phyloP scores from a whole-genome alignment of 1,140 invertebrate genomes.

The Pseudomyrmex dendroicus region DNA sequence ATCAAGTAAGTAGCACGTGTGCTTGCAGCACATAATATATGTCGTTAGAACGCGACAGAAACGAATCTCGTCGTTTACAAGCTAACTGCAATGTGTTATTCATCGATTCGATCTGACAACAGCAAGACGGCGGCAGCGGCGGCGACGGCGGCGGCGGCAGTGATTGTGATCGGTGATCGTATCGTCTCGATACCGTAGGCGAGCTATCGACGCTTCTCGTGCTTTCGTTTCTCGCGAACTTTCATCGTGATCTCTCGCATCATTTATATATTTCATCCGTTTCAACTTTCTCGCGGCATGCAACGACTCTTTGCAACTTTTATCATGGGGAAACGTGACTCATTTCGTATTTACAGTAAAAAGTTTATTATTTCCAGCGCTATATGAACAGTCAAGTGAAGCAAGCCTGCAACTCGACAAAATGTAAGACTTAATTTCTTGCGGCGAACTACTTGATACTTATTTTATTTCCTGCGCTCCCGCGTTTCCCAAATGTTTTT shows the following conservation, averaged over 20 bases:
- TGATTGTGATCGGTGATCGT: slow-evolving; percentile 46
- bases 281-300: background rate
- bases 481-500: background rate
- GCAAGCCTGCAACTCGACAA: too few species aligned
- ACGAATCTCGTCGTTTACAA: slow-evolving; percentile 37
- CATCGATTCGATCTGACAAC: slow-evolving; percentile 32
- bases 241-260: background rate
- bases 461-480: background rate
- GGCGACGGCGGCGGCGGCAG: background rate
- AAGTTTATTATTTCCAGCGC: background rate
- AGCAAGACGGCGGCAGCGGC: too few species aligned
- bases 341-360: background rate
- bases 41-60: slow-evolving; percentile 29
- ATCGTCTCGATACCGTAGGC: background rate
- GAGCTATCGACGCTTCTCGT: slow-evolving; percentile 17
- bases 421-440: too few species aligned
- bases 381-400: background rate
- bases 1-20: too few species aligned
- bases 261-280: background rate
- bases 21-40: background rate
- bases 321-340: background rate
- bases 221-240: background rate
- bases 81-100: slow-evolving; percentile 20
- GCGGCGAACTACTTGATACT: too few species aligned
- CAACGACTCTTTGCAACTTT: background rate